A percentile compares a stretch with the other conserved stretches of the same genome.
Conservation (phyloP, 2,113 vertebrate species). For the Lepisosteus osseus region DNA sequence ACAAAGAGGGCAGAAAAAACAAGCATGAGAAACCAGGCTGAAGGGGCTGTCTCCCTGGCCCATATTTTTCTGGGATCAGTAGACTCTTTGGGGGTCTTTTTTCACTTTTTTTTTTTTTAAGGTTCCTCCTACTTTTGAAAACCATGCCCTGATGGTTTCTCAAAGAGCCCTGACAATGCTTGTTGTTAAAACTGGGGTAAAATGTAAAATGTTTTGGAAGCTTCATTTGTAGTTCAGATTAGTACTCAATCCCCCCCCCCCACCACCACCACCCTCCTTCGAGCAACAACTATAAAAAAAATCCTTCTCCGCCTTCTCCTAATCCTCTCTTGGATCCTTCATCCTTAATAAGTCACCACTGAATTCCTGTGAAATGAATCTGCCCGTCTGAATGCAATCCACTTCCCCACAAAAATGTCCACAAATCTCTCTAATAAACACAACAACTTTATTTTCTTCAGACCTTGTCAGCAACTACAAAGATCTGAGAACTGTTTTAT, state of each 20-base stretch:
- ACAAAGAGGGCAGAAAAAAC: slow-evolving; percentile 43
- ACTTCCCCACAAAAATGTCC: slow-evolving; percentile 51
- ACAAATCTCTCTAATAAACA: slow-evolving; percentile 44
- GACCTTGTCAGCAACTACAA: slow-evolving; percentile 29
- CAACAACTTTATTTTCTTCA: slow-evolving; percentile 27
- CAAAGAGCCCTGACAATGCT: slow-evolving; percentile 35
- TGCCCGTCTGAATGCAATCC: slow-evolving; percentile 39
- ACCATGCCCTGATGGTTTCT: slow-evolving; percentile 19
- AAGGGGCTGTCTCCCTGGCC: slow-evolving; percentile 43
- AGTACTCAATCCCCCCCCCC: slow-evolving; percentile 11
- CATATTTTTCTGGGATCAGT: slow-evolving; percentile 46
- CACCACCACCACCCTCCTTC: not conserved
- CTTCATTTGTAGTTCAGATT: slow-evolving; percentile 29
- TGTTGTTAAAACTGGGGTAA: slow-evolving; percentile 45
- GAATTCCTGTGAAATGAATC: slow-evolving; percentile 51
- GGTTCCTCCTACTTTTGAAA: slow-evolving; percentile 34
- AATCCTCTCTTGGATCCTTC: slow-evolving; percentile 17
- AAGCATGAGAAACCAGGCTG: slow-evolving; percentile 49
- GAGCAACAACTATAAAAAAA: slow-evolving; percentile 21
- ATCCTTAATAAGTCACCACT: slow-evolving; percentile 29
- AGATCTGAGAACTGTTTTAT: slow-evolving; percentile 10
- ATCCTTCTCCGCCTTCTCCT: slow-evolving; percentile 24
- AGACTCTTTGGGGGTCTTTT: slow-evolving; percentile 34
- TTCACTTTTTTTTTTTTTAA: slow-evolving; percentile 23
- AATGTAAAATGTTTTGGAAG: slow-evolving; percentile 33